Percentiles rank a stretch among this genome's conserved stretches.
Evolutionary conservation across 1,140 invertebrate species (phyloP).

Genomic region (Diabrotica virgifera): DNA sequence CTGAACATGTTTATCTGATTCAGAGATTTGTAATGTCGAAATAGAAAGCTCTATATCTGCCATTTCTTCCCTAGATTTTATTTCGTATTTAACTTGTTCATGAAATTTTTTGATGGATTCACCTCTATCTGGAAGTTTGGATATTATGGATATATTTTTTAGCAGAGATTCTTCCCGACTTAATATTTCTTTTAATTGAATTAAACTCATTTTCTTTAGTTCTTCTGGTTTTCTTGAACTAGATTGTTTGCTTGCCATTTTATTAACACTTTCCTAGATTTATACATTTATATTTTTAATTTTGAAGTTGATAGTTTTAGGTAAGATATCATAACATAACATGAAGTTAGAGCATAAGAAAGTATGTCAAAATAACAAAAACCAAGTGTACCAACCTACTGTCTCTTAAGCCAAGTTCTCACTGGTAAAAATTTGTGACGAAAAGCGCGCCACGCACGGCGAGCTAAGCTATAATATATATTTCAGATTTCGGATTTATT

Average conservation of each 20-base stretch:
- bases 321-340: too few species aligned
- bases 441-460: too few species aligned
- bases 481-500: too few species aligned
- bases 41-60: neutral
- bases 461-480: too few species aligned
- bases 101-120: constrained; percentile 14
- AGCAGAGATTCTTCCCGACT: constrained; percentile 12
- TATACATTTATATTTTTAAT: too few species aligned
- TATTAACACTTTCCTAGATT: too few species aligned
- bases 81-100: constrained; percentile 14
- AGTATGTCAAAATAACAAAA: too few species aligned
- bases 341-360: too few species aligned
- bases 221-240: constrained; percentile 6
- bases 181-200: constrained; percentile 15
- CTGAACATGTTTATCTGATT: constrained; percentile 11
- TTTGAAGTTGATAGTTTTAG: too few species aligned
- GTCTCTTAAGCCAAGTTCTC: too few species aligned
- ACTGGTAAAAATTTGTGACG: too few species aligned
- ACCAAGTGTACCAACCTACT: too few species aligned
- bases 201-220: constrained; percentile 8
- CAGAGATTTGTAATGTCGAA: neutral
- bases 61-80: constrained; percentile 11
- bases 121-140: constrained; percentile 13
- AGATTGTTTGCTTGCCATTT: neutral
- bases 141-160: constrained; percentile 6